Base-by-base conservation (phyloP, 2,113 vertebrate genomes). In the Capreolus pygargus region DNA sequence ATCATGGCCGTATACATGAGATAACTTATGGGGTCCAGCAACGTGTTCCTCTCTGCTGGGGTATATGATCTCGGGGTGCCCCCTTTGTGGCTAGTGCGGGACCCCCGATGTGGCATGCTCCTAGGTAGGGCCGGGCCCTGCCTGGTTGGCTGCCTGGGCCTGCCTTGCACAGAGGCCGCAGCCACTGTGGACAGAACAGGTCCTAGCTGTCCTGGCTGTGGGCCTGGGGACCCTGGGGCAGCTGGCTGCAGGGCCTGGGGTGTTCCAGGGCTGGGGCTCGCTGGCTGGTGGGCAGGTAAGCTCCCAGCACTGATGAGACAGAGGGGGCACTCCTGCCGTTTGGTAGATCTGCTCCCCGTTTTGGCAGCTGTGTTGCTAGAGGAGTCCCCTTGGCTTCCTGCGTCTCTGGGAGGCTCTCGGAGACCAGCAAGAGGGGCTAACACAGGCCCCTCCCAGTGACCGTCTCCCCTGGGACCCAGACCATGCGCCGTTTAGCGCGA, bases 401-500 rank as follows among this genome's bases (percentile, higher is more conserved):
- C 45, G 15, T 50, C 45, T 81, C 78, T 13, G 28, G 78, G 78
- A 81, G 45, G 28, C 28, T 81, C 47, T 81, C 1, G 1, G 47
- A 33, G 5, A 81, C 30, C 16, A 52, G 47, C 78, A 21, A 11
- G 27, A 33, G 30, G 47, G 78, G 52, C 78, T 52, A 30, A 52
- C 28, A 28, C 78, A 81, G 47, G 16, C 28, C 11, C 47, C 10
- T 50, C 47, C 76, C 16, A 50, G 45, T 11, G 16, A 47, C 45
- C 50, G 9, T 50, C 45, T 79, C 45, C 45, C 27, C 45, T 2
- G 1, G 47, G 28, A 21, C 64, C 30, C 28, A 52, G 78, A 52
- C 30, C 47, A 7, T 7, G 17, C 1, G 30, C 28, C 45, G 21
- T 81, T 81, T n/a, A 50, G 30, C 30, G 12, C 0, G 0, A 6